These are phyloP conservation scores for Escarpia spicata DNA, from an alignment of 2,888 invertebrate species.

Conservation along the genomic window DNA sequence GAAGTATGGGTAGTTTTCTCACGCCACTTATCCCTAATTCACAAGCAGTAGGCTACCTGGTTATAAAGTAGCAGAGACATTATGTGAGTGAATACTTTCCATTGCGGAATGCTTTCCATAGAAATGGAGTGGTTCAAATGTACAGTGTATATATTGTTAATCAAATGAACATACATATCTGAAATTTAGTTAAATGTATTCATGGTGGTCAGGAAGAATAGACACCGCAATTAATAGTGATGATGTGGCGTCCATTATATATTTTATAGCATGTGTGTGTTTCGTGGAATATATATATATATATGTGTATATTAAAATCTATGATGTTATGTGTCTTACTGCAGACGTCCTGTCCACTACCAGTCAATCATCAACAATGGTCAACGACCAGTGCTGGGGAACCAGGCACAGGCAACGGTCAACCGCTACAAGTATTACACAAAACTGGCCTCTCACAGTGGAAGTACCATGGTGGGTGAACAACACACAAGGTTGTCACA, in stretches of 20 bases:
- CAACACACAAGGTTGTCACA: not conserved
- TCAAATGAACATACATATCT: too few species aligned
- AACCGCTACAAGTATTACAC: slow-evolving; percentile 60
- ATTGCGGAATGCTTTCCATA: too few species aligned
- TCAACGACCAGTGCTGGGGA: slow-evolving; percentile 18
- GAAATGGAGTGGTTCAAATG: too few species aligned
- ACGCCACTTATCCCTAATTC: not conserved
- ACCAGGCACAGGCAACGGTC: slow-evolving; percentile 47
- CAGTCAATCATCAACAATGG: slow-evolving; percentile 41
- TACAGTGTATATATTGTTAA: too few species aligned
- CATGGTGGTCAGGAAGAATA: too few species aligned
- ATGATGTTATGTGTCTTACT: not conserved
- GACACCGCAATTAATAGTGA: too few species aligned
- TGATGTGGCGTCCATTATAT: too few species aligned
- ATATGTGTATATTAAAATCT: not conserved
- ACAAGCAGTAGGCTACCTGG: not conserved
- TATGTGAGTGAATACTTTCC: not conserved
- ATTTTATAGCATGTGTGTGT: too few species aligned
- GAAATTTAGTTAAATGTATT: too few species aligned
- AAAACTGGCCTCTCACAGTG: slow-evolving; percentile 53
- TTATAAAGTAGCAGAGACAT: not conserved
- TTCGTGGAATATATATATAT: not conserved
- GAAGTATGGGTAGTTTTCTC: not conserved
- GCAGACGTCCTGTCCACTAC: slow-evolving; percentile 49
- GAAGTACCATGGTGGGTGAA: slow-evolving; percentile 39